phyloP scores from a whole-genome alignment of 1,140 invertebrate genomes.

The Trissolcus basalis region DNA sequence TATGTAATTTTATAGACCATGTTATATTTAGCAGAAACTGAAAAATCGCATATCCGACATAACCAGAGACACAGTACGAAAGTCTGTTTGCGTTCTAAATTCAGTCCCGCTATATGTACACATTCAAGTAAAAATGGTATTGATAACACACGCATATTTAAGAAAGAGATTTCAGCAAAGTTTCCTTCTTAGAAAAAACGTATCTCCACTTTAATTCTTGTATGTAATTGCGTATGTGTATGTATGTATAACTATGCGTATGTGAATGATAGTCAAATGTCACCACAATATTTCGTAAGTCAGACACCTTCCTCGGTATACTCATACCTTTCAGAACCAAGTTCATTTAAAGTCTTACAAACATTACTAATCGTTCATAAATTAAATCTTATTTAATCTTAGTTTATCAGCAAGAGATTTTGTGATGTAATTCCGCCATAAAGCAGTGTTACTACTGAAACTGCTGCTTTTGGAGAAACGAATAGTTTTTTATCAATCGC shows the following conservation, averaged over 20 bases:
- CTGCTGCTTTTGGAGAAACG: constrained; percentile 92
- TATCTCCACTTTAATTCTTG: constrained; percentile 94
- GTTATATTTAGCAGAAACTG: constrained; percentile 82
- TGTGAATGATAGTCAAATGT: constrained; percentile 80
- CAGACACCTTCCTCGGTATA: constrained; percentile 58
- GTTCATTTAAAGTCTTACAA: too few relatives aligned
- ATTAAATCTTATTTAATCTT: constrained; percentile 68
- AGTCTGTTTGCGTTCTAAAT: constrained; percentile 94
- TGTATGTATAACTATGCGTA: too few relatives aligned
- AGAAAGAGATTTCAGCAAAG: constrained; percentile 93
- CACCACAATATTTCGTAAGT: constrained; percentile 89
- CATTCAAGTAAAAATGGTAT: constrained; percentile 94
- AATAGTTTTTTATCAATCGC: constrained; percentile 94
- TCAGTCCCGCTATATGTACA: constrained; percentile 92
- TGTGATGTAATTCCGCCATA: constrained; percentile 92
- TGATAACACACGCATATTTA: constrained; percentile 99
- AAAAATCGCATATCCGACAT: constrained; percentile 97
- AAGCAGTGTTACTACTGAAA: constrained; percentile 95
- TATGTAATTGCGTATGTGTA: too few relatives aligned
- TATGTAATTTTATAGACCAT: too few relatives aligned
- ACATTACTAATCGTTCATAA: too few relatives aligned
- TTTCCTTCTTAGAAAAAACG: constrained; percentile 93
- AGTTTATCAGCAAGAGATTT: constrained; percentile 88
- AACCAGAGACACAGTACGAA: constrained; percentile 95
- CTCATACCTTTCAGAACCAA: too few relatives aligned